Conservation (phyloP, 2,113 vertebrate genomes). For the Carassius auratus region DNA sequence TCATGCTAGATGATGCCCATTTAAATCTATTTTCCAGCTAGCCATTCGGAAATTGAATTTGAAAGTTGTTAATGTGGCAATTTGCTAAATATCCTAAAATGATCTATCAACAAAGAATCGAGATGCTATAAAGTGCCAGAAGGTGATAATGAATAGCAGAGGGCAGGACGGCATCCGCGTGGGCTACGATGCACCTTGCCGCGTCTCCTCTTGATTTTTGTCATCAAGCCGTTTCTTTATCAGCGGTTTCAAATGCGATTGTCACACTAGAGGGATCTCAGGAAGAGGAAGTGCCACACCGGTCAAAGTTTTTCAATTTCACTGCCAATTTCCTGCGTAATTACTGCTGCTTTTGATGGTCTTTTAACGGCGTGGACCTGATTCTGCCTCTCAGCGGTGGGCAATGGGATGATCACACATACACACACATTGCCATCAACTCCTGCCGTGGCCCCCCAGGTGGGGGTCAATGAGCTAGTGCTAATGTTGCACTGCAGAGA, state of each 20-base stretch:
- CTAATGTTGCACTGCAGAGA: constrained; percentile 52
- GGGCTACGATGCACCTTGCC: constrained; percentile 58
- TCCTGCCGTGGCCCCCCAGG: constrained; percentile 67
- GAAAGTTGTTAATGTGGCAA: constrained; percentile 46
- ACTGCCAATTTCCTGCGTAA: constrained; percentile 84
- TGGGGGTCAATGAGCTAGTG: constrained; percentile 60
- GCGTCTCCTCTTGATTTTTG: constrained; percentile 47
- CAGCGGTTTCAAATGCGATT: constrained; percentile 60
- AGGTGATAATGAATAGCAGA: constrained; percentile 46
- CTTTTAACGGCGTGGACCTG: constrained; percentile 78
- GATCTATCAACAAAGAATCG: constrained; percentile 48
- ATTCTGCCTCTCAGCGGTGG: constrained; percentile 68
- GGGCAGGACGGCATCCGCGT: constrained; percentile 46
- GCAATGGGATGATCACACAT: constrained; percentile 56
- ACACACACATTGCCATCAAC: constrained; percentile 72
- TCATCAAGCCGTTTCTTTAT: constrained; percentile 59
- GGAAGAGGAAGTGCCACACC: constrained; percentile 61
- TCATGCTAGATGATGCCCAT: constrained; percentile 47
- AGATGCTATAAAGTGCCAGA: constrained; percentile 36
- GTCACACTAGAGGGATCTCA: constrained; percentile 67
- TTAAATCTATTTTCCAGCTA: constrained; percentile 54
- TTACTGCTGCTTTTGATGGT: constrained; percentile 83
- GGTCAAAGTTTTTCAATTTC: constrained; percentile 87
- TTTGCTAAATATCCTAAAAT: constrained; percentile 52
- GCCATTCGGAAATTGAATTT: constrained; percentile 36